Base-by-base conservation (phyloP, 2,888 invertebrate genomes). In the Nomada flava region DNA sequence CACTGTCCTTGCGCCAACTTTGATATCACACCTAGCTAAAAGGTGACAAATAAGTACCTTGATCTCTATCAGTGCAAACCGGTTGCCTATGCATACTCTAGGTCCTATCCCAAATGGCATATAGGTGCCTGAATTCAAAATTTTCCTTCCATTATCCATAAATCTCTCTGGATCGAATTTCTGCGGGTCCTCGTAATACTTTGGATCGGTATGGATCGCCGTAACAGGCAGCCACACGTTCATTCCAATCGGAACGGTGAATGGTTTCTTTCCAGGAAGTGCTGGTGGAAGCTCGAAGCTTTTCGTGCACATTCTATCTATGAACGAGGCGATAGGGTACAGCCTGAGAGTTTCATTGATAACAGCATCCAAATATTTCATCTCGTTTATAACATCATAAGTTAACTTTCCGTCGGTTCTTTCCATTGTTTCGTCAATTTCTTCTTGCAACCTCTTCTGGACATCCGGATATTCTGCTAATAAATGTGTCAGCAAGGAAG, bases 281-380 rank as follows among this genome's bases (percentile, higher is more conserved):
- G 91, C 82, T 0, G 93, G 91, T 0, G 93, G 92, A 13, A 93
- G 65, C 50, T 92, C 91, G 50, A 93, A 94, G 0, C 88, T 86
- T 50, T 91, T 91, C 0, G 85, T 85, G 29, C 93, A 93, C 2
- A 90, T 26, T 15, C 94, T 89, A 69, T 94, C 94, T 0, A 89
- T 52, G 2, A 90, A 62, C 0, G 87, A 26, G 0, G 68, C 73
- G 13, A 91, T 87, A 0, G 93, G 91, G 78, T 91, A 91, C 15
- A 91, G 75, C 44, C 94, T 86, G 10, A 93, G 59, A 1, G 89
- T 76, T 70, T 94, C 93, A 77, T 89, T 86, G 1, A 95, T 88
- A 0, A 95, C 94, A 93, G 95, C 95, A 68, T 95, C 95, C 89
- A 96, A 85, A 84, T 95, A 95, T 60, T 94, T 94, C 92, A 95